Base-by-base conservation (phyloP, 2,888 invertebrate genomes). In the Tinea semifulvella region DNA sequence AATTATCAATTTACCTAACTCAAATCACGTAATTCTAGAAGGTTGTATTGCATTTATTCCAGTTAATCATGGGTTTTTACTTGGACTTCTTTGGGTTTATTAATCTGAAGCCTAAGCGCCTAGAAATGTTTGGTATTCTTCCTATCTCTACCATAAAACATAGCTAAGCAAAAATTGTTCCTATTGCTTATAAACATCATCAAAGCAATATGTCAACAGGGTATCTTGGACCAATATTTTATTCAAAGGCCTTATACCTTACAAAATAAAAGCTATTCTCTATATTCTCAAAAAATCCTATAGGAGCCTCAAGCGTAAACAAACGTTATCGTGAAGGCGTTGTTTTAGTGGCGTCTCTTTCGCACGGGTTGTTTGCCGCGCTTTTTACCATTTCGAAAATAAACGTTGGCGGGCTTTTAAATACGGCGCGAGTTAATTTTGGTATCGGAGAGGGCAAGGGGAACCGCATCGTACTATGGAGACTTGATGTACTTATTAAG, bases 321-420 rank as follows among this genome's bases (percentile, higher is more conserved):
- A 79, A 77, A 74, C 73, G 70, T 64, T 63, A 58, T 65, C 68
- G 66, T 69, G 70, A 72, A 60, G 22, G 22, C 40, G 40, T 40
- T 40, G 77, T 80, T 79, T 80, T 79, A 77, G 77, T 75, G 75
- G 74, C 72, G 57, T 80, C 79, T 71, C 79, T 79, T 73, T 80
- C 79, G 56, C 67, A 60, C 79, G 76, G 53, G 58, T 63, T 64
- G 62, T 70, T 77, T 77, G 65, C 75, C 79, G 79, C 79, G 79
- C 75, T 75, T 80, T 74, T 73, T 62, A 63, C 54, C 58, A 64
- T 75, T 72, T 73, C 65, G 62, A 69, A 44, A 73, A 62, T 61
- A 61, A 68, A 76, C 73, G 77, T 76, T 76, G 76, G 75, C 77
- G 74, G 76, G 66, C 73, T 77, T 80, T 67, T 65, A 79, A 79